Conservation (phyloP, 2,797 vertebrate species). For the Acestrorhynchus altus region DNA sequence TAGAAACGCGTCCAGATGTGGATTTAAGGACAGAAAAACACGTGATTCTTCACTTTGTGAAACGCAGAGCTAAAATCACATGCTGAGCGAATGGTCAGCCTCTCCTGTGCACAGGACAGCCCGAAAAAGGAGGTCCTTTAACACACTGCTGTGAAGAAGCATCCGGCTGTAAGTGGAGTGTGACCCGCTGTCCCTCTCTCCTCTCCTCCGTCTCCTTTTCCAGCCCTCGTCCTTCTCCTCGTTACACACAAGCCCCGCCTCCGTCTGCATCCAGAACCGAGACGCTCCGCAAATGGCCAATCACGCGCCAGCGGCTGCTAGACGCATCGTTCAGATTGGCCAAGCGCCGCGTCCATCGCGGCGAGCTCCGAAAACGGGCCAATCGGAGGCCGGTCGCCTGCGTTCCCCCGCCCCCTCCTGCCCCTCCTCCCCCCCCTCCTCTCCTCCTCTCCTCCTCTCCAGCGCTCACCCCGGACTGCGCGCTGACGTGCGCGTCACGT, state of each 20-base stretch:
- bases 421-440: conserved; percentile 32
- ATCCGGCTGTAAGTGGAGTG: neutral
- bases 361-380: neutral
- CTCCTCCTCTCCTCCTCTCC: conserved; percentile 39
- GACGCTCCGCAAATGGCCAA: conserved; percentile 39
- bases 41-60: too few relatives aligned
- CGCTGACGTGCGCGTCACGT: conserved; percentile 69
- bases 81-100: neutral
- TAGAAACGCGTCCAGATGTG: too few relatives aligned
- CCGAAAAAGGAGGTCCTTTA: neutral
- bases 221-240: conserved; percentile 37
- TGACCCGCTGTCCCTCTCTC: neutral
- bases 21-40: too few relatives aligned
- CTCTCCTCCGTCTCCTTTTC: conserved; percentile 33
- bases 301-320: neutral
- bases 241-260: conserved; percentile 41
- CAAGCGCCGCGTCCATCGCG: conserved; percentile 24
- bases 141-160: neutral
- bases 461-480: conserved; percentile 51
- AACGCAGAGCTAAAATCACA: too few relatives aligned
- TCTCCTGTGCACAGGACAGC: neutral
- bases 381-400: conserved; percentile 6
- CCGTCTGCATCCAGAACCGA: conserved; percentile 46
- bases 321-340: conserved; percentile 31
- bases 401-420: neutral